phyloP scores from a whole-genome alignment of 2,888 invertebrate genomes.

The Teleiodes luculella region DNA sequence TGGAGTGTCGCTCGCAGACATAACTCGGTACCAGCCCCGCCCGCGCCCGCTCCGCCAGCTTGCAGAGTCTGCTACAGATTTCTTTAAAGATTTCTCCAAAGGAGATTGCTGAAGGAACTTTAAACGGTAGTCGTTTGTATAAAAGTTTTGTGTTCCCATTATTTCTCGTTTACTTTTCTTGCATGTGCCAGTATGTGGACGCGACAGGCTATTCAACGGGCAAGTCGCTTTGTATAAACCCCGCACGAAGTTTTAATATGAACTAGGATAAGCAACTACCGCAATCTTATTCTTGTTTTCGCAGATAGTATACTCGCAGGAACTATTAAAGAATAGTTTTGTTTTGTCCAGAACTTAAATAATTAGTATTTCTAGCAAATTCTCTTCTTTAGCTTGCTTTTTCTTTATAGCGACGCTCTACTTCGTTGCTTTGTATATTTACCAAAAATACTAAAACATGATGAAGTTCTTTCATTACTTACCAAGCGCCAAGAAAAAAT shows the following conservation, averaged over 20 bases:
- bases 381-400: too few species aligned
- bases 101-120: constrained; percentile 47
- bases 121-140: constrained; percentile 57
- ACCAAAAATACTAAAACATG: too few species aligned
- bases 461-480: too few species aligned
- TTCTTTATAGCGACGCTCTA: too few species aligned
- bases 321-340: too few species aligned
- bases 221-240: background rate
- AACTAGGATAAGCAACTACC: background rate
- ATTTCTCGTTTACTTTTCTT: constrained; percentile 36
- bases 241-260: background rate
- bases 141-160: constrained; percentile 50
- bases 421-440: too few species aligned
- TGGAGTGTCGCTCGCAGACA: constrained; percentile 57
- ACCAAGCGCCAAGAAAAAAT: too few species aligned
- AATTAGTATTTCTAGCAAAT: too few species aligned
- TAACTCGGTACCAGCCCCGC: constrained; percentile 35
- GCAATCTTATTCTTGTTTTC: too few species aligned
- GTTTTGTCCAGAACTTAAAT: too few species aligned
- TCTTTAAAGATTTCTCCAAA: constrained; percentile 39
- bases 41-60: background rate
- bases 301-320: too few species aligned
- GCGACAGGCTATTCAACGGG: constrained; percentile 32
- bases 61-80: constrained; percentile 42
- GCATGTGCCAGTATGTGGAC: constrained; percentile 27